These are phyloP conservation scores for Phoxinus dragarum DNA, from an alignment of 2,797 vertebrate species.

Conservation along the genomic window DNA sequence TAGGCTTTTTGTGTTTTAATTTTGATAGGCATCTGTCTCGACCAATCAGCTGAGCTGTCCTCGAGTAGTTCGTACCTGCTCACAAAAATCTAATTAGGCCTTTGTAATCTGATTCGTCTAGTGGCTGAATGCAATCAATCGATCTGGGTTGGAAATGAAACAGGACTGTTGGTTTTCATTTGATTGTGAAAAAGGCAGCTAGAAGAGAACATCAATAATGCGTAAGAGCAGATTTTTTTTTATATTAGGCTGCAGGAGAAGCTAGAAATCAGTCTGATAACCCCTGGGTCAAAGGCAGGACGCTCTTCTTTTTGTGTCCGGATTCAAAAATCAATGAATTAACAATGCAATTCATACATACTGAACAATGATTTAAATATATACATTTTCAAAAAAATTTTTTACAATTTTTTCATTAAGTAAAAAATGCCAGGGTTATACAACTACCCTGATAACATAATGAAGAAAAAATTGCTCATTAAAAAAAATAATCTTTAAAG, in stretches of 20 bases:
- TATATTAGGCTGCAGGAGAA: slow-evolving; percentile 16
- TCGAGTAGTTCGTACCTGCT: slow-evolving; percentile 56
- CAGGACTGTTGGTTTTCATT: slow-evolving; percentile 64
- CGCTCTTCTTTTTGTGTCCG: neutral
- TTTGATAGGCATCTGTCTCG: slow-evolving; percentile 39
- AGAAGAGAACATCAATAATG: slow-evolving; percentile 6
- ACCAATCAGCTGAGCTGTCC: slow-evolving; percentile 56
- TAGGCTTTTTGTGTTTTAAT: neutral
- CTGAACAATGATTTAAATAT: neutral
- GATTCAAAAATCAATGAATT: neutral
- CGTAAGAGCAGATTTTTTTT: slow-evolving; percentile 18
- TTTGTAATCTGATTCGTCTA: slow-evolving; percentile 58
- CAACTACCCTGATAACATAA: neutral
- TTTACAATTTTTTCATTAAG: too few species aligned
- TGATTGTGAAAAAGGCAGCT: slow-evolving; percentile 45
- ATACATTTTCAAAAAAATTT: too few species aligned
- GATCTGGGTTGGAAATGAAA: slow-evolving; percentile 61
- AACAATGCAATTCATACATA: neutral
- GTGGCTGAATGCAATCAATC: slow-evolving; percentile 61
- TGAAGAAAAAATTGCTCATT: neutral
- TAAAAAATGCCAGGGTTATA: neutral
- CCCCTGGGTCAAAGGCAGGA: neutral
- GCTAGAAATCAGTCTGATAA: slow-evolving; percentile 4
- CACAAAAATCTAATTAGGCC: slow-evolving; percentile 55
- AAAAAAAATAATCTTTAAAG: neutral